Percentiles rank a stretch among this genome's conserved stretches.
phyloP scores from a whole-genome alignment of 2,888 invertebrate genomes.

The Diplolepis rosae region DNA sequence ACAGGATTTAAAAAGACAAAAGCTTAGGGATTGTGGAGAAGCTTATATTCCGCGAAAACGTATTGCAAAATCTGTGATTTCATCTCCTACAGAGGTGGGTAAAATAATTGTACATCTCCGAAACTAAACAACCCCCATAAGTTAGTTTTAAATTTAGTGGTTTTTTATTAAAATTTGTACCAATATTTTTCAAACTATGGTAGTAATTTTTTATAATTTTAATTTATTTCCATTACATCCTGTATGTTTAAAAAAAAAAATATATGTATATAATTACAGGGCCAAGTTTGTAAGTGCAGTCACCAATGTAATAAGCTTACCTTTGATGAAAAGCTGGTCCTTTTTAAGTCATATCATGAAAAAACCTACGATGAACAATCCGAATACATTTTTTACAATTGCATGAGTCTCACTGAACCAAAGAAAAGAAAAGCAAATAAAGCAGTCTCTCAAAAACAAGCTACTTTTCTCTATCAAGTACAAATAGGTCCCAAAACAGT shows the following conservation, averaged over 20 bases:
- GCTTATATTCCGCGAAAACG: not conserved
- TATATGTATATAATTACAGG: slow-evolving; percentile 1
- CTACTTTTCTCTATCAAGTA: not conserved
- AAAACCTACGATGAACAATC: slow-evolving; percentile 4
- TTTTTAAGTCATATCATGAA: not conserved
- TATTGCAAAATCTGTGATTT: not conserved
- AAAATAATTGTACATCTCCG: not conserved
- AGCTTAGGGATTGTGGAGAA: not conserved
- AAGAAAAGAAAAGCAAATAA: not conserved
- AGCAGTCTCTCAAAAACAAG: not conserved
- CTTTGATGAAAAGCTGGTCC: not conserved
- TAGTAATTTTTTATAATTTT: no score
- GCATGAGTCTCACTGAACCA: not conserved
- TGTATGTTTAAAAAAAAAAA: not conserved
- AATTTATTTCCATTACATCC: no score
- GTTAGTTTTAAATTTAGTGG: no score
- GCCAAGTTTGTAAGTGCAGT: slow-evolving; percentile 19
- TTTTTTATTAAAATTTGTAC: no score
- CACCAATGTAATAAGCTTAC: slow-evolving; percentile 24
- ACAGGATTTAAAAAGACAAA: not conserved
- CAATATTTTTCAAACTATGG: no score
- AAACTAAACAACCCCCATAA: no score
- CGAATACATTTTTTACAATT: not conserved
- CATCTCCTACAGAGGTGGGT: not conserved
- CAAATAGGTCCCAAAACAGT: not conserved